Percentiles rank a stretch among this genome's conserved stretches.
Conservation (phyloP, 2,797 vertebrate genomes). For the Ptychadena robeensis region DNA sequence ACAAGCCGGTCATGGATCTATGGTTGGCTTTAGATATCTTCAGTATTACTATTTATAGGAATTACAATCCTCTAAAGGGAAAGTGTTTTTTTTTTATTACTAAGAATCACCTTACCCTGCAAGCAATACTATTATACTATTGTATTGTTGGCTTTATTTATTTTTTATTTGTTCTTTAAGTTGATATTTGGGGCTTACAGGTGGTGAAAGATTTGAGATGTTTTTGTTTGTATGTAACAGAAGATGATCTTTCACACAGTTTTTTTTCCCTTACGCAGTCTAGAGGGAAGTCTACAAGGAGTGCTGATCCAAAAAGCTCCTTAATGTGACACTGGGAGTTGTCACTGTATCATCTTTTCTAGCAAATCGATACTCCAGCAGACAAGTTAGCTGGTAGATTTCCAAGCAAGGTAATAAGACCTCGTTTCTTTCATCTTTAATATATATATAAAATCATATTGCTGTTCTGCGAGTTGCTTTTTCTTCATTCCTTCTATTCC, state of each 20-base stretch:
- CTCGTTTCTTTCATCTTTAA: conserved; percentile 50
- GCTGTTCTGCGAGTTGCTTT: conserved; percentile 33
- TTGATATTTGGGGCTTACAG: background rate
- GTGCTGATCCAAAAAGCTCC: conserved; percentile 44
- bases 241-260: conserved; percentile 11
- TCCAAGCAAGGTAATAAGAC: conserved; percentile 51
- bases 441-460: conserved; percentile 48
- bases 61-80: background rate
- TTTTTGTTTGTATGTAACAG: background rate
- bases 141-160: background rate
- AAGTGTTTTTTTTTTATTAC: background rate
- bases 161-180: background rate
- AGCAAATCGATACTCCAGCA: conserved; percentile 46
- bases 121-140: background rate
- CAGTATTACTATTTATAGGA: background rate
- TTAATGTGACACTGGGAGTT: conserved; percentile 42
- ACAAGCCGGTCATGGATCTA: too few species aligned
- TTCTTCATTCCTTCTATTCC: conserved; percentile 35
- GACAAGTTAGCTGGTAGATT: conserved; percentile 44
- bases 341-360: conserved; percentile 44
- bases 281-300: conserved; percentile 41
- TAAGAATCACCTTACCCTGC: background rate
- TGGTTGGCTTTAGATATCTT: background rate
- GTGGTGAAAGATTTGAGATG: background rate
- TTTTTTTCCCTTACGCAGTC: conserved; percentile 28